These are phyloP conservation scores for Drosophila tani DNA, from an alignment of 1,140 invertebrate species.

Conservation along the genomic window DNA sequence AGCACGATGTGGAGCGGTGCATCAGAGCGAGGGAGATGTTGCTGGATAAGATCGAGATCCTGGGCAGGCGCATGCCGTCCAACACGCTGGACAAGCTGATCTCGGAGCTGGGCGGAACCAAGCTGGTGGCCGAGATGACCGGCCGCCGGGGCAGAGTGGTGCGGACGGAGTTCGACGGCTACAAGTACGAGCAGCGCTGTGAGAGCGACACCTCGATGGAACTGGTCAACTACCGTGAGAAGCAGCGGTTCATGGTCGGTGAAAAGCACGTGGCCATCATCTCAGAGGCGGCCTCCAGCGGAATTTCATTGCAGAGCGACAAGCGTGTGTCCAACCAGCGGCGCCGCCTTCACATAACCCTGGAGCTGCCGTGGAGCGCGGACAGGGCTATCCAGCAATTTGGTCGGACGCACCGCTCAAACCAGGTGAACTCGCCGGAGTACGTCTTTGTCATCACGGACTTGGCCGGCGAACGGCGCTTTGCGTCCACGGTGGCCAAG, in stretches of 20 bases:
- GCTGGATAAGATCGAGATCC: conserved; percentile 92
- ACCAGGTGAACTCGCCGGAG: conserved; percentile 98
- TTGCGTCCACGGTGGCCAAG: conserved; percentile 97
- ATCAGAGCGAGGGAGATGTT: conserved; percentile 95
- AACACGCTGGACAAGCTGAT: conserved; percentile 99
- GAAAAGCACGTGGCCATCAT: conserved; percentile 99
- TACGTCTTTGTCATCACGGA: conserved; percentile 99
- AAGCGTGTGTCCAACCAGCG: conserved; percentile 94
- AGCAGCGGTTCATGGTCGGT: conserved; percentile 98
- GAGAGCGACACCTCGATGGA: conserved; percentile 97
- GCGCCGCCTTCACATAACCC: conserved; percentile 97
- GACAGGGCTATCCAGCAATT: conserved; percentile 99
- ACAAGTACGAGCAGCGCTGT: conserved; percentile 96
- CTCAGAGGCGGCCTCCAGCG: conserved; percentile 99
- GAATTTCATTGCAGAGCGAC: conserved; percentile 98
- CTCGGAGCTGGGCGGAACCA: conserved; percentile 95
- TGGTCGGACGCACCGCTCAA: conserved; percentile 91
- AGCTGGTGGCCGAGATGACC: conserved; percentile 99
- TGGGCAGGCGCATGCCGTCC: conserved; percentile 95
- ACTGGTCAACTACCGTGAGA: conserved; percentile 96
- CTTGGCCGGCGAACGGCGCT: conserved; percentile 97
- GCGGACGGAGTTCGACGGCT: conserved; percentile 92
- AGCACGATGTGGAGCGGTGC: conserved; percentile 85
- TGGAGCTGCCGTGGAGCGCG: conserved; percentile 99
- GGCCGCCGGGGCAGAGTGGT: conserved; percentile 98